These are phyloP conservation scores for Leuctra nigra DNA, from an alignment of 2,888 invertebrate species.

Conservation along the genomic window DNA sequence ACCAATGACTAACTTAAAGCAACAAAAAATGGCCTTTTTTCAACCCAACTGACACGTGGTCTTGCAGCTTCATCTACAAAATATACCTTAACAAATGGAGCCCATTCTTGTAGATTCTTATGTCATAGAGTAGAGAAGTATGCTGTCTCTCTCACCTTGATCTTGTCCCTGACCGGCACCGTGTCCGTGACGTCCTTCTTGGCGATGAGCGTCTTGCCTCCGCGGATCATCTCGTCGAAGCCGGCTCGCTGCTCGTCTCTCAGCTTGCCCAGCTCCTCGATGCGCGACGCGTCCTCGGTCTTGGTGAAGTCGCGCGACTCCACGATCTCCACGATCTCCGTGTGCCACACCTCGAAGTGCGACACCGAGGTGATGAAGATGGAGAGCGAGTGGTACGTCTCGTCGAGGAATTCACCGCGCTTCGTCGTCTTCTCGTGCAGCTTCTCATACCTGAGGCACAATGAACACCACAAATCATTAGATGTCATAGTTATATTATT, in stretches of 20 bases:
- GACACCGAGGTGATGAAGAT: slow-evolving; percentile 60
- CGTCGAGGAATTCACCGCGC: slow-evolving; percentile 76
- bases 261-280: slow-evolving; percentile 50
- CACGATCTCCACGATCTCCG: slow-evolving; percentile 62
- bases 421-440: slow-evolving; percentile 70
- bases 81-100: too few relatives aligned
- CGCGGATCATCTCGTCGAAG: slow-evolving; percentile 72
- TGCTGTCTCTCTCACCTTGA: slow-evolving; percentile 65
- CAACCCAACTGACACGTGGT: too few relatives aligned
- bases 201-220: slow-evolving; percentile 70
- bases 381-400: slow-evolving; percentile 60
- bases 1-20: too few relatives aligned
- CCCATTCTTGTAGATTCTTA: too few relatives aligned
- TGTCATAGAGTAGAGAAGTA: too few relatives aligned
- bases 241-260: slow-evolving; percentile 56
- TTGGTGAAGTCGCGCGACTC: slow-evolving; percentile 66
- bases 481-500: too few relatives aligned
- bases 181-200: slow-evolving; percentile 88
- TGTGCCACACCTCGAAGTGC: slow-evolving; percentile 64
- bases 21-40: too few relatives aligned
- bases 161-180: slow-evolving; percentile 70
- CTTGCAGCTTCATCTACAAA: too few relatives aligned
- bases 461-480: too few relatives aligned
- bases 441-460: slow-evolving; percentile 66
- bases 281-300: slow-evolving; percentile 56